These are phyloP conservation scores for Elgaria multicarinata DNA, from an alignment of 2,113 vertebrate genomes.

Conservation along the genomic window DNA sequence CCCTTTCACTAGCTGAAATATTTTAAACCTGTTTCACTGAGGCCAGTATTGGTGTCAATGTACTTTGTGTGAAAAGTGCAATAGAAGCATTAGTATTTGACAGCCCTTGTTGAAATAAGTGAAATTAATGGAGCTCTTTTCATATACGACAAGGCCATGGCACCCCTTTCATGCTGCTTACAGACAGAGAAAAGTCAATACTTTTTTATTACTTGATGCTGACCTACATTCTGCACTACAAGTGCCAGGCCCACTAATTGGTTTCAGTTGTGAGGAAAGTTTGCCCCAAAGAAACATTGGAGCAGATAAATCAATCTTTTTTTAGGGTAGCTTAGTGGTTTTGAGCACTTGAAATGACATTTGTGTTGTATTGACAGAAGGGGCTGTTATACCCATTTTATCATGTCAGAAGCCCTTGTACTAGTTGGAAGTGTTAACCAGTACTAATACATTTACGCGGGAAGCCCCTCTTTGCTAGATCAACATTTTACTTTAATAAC, in stretches of 20 bases:
- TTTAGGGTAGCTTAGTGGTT: constrained; percentile 83
- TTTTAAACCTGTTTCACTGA: constrained; percentile 83
- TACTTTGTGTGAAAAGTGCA: constrained; percentile 85
- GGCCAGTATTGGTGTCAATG: constrained; percentile 81
- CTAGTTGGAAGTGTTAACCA: constrained; percentile 64
- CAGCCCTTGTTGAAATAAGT: constrained; percentile 90
- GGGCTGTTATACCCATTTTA: constrained; percentile 65
- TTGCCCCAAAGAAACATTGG: constrained; percentile 85
- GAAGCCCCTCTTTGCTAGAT: constrained; percentile 58
- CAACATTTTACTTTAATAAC: constrained; percentile 47
- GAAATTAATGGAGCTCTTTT: constrained; percentile 92
- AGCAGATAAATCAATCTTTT: constrained; percentile 90
- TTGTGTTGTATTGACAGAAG: constrained; percentile 70
- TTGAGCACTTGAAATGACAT: constrained; percentile 77
- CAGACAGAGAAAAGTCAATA: constrained; percentile 93
- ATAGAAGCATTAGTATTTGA: constrained; percentile 88
- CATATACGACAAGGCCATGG: constrained; percentile 88
- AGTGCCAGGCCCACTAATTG: constrained; percentile 88
- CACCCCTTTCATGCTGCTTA: constrained; percentile 88
- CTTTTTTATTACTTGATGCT: constrained; percentile 92
- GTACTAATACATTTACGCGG: constrained; percentile 57
- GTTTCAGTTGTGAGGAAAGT: constrained; percentile 89
- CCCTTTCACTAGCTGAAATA: constrained; percentile 79
- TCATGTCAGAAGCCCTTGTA: constrained; percentile 70
- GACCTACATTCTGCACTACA: constrained; percentile 90